phyloP scores from a whole-genome alignment of 2,113 vertebrate species.

The Delphinus delphis region DNA sequence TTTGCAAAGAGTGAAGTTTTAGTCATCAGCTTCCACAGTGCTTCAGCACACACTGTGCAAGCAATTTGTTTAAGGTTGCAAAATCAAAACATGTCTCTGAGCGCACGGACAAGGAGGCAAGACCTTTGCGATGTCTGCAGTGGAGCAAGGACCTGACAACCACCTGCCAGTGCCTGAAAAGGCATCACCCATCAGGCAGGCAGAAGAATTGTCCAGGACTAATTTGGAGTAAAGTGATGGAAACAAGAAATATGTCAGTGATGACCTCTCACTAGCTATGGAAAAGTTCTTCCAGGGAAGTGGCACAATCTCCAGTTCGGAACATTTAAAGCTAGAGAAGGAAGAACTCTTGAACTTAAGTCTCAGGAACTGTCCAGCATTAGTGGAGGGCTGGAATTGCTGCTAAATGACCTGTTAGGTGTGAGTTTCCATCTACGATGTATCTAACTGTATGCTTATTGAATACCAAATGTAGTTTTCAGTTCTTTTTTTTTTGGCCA shows the following conservation, averaged over 20 bases:
- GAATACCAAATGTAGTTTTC: background rate
- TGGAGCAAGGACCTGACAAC: background rate
- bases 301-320: background rate
- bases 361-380: slow-evolving; percentile 20
- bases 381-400: background rate
- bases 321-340: background rate
- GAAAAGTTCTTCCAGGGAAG: background rate
- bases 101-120: background rate
- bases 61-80: slow-evolving; percentile 15
- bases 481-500: background rate
- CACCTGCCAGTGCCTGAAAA: background rate
- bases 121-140: background rate
- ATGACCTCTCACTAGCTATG: background rate
- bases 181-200: background rate
- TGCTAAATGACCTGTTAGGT: background rate
- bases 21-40: background rate
- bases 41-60: background rate
- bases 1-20: slow-evolving; percentile 36
- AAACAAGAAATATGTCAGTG: slow-evolving; percentile 8
- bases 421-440: background rate
- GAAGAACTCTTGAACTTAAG: background rate
- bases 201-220: background rate
- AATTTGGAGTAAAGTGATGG: slow-evolving; percentile 41
- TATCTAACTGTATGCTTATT: background rate
- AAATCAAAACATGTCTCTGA: background rate